phyloP scores from a whole-genome alignment of 2,888 invertebrate species.

The Aquatica leii region DNA sequence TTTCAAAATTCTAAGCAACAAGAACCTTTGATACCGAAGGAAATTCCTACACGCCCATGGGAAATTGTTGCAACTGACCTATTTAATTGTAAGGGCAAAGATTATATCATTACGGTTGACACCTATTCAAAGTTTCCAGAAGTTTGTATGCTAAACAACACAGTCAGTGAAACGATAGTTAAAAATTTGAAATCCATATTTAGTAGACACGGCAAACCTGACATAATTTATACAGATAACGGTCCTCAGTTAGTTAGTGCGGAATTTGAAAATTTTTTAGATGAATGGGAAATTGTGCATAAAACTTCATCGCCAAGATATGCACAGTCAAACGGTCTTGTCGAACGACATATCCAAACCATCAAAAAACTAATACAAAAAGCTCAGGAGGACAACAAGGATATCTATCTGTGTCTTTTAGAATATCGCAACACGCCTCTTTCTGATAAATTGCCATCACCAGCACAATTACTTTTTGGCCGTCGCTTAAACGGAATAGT shows the following conservation, averaged over 20 bases:
- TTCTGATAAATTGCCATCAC: background rate
- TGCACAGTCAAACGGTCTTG: background rate
- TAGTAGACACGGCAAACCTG: background rate
- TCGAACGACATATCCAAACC: background rate
- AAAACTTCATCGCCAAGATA: background rate
- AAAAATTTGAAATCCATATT: background rate
- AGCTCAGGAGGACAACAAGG: background rate
- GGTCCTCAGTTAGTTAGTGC: background rate
- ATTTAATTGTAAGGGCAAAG: constrained; percentile 37
- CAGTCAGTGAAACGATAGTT: background rate
- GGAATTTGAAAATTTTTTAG: background rate
- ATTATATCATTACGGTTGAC: constrained; percentile 43
- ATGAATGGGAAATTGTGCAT: background rate
- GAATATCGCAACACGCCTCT: background rate
- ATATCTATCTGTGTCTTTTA: no score
- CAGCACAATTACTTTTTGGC: no score
- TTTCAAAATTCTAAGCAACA: constrained; percentile 32
- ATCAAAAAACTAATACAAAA: background rate
- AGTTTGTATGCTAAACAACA: constrained; percentile 10
- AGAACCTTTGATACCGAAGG: constrained; percentile 39
- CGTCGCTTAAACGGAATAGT: no score
- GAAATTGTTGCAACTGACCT: constrained; percentile 41
- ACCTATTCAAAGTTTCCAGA: constrained; percentile 45
- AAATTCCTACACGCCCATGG: constrained; percentile 41
- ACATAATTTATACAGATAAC: background rate